Percentiles rank a stretch among this genome's conserved stretches.
Evolutionary conservation across 2,888 invertebrate genomes (phyloP).

Genomic region (Clivina fossor): DNA sequence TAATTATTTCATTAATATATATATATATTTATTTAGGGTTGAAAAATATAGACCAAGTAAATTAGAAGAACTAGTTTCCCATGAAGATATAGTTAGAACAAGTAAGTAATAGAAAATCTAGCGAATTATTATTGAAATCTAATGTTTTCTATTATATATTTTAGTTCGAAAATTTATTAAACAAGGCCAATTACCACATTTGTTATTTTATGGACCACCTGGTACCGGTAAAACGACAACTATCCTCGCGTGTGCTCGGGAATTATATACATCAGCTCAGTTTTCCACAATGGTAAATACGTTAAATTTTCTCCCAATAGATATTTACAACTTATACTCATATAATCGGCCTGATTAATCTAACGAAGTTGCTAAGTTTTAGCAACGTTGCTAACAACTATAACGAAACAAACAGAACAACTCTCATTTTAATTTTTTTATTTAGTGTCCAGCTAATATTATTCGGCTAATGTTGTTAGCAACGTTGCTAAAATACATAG

Average conservation of each 20-base stretch:
- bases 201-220: constrained; percentile 96
- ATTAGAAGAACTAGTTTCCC: constrained; percentile 92
- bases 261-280: constrained; percentile 86
- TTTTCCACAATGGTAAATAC: constrained; percentile 92
- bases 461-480: no score
- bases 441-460: no score
- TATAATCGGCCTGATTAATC: no score
- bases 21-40: constrained; percentile 76
- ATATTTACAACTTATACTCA: no score
- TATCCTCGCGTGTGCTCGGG: constrained; percentile 91
- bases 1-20: constrained; percentile 1
- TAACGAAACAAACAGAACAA: no score
- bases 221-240: constrained; percentile 99
- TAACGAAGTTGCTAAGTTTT: no score
- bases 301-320: no score
- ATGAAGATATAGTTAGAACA: constrained; percentile 94
- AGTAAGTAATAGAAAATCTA: constrained; percentile 62
- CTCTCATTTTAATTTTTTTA: no score
- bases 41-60: constrained; percentile 96
- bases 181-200: constrained; percentile 90
- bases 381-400: no score
- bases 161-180: constrained; percentile 84
- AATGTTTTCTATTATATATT: constrained; percentile 47
- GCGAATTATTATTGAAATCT: constrained; percentile 24
- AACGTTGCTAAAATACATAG: no score